These are phyloP conservation scores for Gymnothorax javanicus DNA, from an alignment of 2,797 vertebrate species.

Conservation along the genomic window DNA sequence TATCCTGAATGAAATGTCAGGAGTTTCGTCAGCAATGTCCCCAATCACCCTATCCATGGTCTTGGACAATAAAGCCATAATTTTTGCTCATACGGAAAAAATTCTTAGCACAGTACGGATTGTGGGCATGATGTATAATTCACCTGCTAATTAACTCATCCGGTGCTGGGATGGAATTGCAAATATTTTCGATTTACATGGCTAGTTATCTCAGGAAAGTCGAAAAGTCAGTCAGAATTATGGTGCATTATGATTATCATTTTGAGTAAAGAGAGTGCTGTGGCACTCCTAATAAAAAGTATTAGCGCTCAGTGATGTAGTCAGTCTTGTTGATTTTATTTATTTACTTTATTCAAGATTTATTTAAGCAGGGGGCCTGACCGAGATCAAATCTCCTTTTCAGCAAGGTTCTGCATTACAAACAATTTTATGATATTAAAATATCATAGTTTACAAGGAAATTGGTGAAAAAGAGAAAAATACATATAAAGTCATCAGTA, in stretches of 20 bases:
- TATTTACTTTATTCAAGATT: no score
- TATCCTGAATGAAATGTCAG: not conserved
- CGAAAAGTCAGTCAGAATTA: not conserved
- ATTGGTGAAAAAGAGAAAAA: no score
- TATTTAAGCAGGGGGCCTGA: no score
- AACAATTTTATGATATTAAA: no score
- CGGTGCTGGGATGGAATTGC: not conserved
- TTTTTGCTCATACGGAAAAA: not conserved
- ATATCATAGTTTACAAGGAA: no score
- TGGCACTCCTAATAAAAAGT: not conserved
- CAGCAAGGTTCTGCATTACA: no score
- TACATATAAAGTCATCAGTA: no score
- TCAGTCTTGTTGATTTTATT: not conserved
- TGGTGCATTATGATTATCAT: not conserved
- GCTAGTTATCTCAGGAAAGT: not conserved
- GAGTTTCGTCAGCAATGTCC: not conserved
- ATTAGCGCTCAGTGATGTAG: not conserved
- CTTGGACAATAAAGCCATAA: not conserved
- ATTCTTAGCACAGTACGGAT: not conserved
- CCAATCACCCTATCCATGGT: not conserved
- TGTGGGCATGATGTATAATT: not conserved
- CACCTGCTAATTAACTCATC: not conserved
- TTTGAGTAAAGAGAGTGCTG: not conserved
- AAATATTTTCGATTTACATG: not conserved
- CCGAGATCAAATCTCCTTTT: no score